Evolutionary conservation across 2,797 vertebrate species (phyloP).

Genomic region (Falco columbarius): DNA sequence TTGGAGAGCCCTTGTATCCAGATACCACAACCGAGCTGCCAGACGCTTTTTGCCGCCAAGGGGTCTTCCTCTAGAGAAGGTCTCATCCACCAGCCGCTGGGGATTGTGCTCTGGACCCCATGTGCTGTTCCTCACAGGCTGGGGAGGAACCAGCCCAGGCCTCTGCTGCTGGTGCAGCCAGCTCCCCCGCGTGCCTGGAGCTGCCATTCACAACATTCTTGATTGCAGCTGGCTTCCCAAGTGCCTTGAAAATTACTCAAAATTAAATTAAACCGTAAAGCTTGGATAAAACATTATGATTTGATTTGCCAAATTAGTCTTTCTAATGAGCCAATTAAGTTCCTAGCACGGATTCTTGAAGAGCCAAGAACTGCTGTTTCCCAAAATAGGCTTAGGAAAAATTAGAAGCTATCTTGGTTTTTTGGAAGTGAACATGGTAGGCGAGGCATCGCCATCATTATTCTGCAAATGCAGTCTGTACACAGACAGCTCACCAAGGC

Average conservation of each 20-base stretch:
- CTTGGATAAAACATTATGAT: background rate
- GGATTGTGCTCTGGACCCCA: background rate
- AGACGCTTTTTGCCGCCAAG: background rate
- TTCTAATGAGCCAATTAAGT: background rate
- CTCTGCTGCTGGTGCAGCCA: background rate
- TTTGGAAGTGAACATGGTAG: background rate
- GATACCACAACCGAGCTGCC: background rate
- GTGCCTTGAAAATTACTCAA: background rate
- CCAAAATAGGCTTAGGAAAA: background rate
- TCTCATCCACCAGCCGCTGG: background rate
- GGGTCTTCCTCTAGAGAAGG: background rate
- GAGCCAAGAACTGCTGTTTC: background rate
- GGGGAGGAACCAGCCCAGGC: background rate
- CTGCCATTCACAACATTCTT: background rate
- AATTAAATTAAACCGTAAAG: background rate
- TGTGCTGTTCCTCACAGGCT: background rate
- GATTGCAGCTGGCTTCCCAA: background rate
- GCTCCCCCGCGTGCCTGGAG: background rate
- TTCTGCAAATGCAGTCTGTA: background rate
- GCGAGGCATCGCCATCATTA: background rate
- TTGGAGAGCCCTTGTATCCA: background rate
- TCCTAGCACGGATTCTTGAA: background rate
- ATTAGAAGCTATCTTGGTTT: background rate
- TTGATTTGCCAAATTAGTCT: conserved; percentile 10
- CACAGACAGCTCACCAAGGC: background rate